Base-by-base conservation (phyloP, 2,797 vertebrate species). In the Acrocephalus scirpaceus region DNA sequence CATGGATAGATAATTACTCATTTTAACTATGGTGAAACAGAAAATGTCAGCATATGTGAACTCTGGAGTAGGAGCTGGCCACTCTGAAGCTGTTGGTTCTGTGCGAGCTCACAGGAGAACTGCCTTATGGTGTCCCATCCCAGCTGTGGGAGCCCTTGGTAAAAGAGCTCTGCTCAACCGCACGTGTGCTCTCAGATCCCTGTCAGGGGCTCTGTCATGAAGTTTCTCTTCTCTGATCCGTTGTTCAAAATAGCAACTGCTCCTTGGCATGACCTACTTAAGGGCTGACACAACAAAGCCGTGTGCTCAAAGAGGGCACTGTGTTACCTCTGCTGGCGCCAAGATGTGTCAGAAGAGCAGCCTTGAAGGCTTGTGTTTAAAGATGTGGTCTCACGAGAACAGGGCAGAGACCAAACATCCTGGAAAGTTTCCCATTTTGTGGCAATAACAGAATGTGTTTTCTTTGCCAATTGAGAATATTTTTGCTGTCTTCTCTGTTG, bases 151-250 rank as follows among this genome's bases (percentile, higher is more conserved):
- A 75, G 30, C 23, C 70, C 70, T 76, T 27, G 38, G 25, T 44
- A 3, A 64, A 42, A 21, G 36, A 79, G 51, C 45, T 82, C 60
- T 53, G 34, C 83, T 77, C 76, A 73, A 20, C 56, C 42, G 57
- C 77, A 51, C 0, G 0, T 10, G 42, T 47, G 61, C n/a, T 67
- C 22, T 72, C 70, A 13, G 30, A 34, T 32, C 58, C 1, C 1
- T 57, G 56, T 64, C 79, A 32, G 79, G 19, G 13, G 15, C 74
- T 86, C 75, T 32, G 20, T 21, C 44, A 12, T 11, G 53, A 92
- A 78, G 53, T 81, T 90, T 86, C 76, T 95, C 34, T 50, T 82
- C 80, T 89, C 87, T 77, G 85, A 67, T 56, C 57, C 48, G 72
- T 34, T 92, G 53, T 84, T 90, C 66, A 81, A 88, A 86, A 86